These are phyloP conservation scores for Drosophila orena DNA, from an alignment of 1,140 invertebrate genomes.

Conservation along the genomic window DNA sequence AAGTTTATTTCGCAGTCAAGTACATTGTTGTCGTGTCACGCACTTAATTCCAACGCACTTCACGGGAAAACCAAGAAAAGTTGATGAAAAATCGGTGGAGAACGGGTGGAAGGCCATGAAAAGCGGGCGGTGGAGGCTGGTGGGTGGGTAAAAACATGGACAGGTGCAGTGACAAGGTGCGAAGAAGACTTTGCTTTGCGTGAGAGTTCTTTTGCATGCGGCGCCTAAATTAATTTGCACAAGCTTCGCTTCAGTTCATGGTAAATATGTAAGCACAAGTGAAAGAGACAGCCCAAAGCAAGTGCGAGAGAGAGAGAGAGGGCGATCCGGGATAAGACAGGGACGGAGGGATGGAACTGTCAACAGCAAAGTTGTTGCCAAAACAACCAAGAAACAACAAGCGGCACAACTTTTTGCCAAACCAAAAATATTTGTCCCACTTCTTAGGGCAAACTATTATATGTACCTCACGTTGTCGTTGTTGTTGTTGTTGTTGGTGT, in stretches of 20 bases:
- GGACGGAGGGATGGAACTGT: constrained; percentile 20
- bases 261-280: constrained; percentile 48
- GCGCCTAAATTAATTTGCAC: constrained; percentile 76
- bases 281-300: neutral
- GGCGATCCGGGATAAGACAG: neutral
- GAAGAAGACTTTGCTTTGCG: constrained; percentile 41
- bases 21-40: constrained; percentile 24
- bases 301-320: neutral
- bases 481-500: constrained; percentile 9
- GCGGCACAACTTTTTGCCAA: constrained; percentile 44
- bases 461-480: constrained; percentile 2
- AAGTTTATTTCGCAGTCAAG: neutral
- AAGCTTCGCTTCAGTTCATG: constrained; percentile 39
- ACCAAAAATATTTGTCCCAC: constrained; percentile 44
- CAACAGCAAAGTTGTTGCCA: constrained; percentile 53
- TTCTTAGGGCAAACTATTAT: constrained; percentile 26
- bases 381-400: constrained; percentile 47
- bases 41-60: constrained; percentile 16
- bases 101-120: neutral
- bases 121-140: too few species aligned
- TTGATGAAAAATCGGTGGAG: neutral
- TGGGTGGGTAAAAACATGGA: constrained; percentile 1
- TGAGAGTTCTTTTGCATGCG: constrained; percentile 69
- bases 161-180: constrained; percentile 48
- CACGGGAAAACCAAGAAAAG: neutral